Evolutionary conservation across 2,888 invertebrate genomes (phyloP).

Genomic region (Hirtodrosophila duncani): DNA sequence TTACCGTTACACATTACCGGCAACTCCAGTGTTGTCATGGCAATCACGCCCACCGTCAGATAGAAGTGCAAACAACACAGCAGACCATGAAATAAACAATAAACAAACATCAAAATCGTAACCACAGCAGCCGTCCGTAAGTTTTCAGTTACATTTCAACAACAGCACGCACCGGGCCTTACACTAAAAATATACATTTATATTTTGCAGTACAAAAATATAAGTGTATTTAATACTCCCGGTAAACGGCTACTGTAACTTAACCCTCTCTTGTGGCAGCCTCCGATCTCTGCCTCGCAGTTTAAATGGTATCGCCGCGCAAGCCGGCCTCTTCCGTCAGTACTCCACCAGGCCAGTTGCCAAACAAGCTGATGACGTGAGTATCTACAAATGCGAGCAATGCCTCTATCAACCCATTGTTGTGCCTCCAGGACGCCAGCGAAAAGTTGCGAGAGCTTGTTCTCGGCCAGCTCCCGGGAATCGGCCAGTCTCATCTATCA

Average conservation of each 20-base stretch:
- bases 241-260: not conserved
- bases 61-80: slow-evolving; percentile 12
- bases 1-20: not conserved
- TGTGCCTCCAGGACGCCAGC: slow-evolving; percentile 63
- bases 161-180: slow-evolving; percentile 34
- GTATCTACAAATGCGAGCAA: slow-evolving; percentile 22
- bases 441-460: slow-evolving; percentile 79
- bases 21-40: slow-evolving; percentile 28
- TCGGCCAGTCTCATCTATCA: slow-evolving; percentile 73
- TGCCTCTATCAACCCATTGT: not conserved
- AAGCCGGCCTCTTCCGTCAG: slow-evolving; percentile 76
- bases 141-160: slow-evolving; percentile 52
- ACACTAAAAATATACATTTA: slow-evolving; percentile 14
- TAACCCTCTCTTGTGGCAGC: no score
- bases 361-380: slow-evolving; percentile 69
- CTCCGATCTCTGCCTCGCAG: not conserved
- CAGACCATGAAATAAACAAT: slow-evolving; percentile 42
- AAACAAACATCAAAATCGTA: slow-evolving; percentile 56
- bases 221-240: no score
- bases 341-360: slow-evolving; percentile 33
- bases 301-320: slow-evolving; percentile 69
- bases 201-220: slow-evolving; percentile 4
- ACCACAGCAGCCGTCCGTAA: slow-evolving; percentile 59
- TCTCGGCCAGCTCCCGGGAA: slow-evolving; percentile 77
- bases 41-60: slow-evolving; percentile 23